Conservation (phyloP, 2,888 invertebrate species). For the Zaprionus obscuricornis region DNA sequence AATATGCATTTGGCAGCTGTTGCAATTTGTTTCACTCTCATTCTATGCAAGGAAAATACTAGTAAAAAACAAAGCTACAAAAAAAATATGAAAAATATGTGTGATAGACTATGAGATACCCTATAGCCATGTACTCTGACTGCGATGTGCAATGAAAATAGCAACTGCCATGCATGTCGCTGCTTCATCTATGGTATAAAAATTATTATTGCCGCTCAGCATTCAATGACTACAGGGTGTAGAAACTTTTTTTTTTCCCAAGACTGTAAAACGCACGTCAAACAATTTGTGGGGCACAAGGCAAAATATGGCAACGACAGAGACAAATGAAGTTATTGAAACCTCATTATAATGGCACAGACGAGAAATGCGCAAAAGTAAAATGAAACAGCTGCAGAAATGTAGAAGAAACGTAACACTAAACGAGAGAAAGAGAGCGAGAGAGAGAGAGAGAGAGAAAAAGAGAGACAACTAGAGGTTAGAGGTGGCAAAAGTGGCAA, state of each 20-base stretch:
- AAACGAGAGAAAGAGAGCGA: neutral
- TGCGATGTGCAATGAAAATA: neutral
- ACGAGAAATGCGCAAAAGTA: constrained; percentile 38
- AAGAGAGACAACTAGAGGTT: neutral
- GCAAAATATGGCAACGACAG: constrained; percentile 66
- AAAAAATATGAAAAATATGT: no score
- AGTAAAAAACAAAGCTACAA: constrained; percentile 30
- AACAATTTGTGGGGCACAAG: constrained; percentile 28
- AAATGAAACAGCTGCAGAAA: constrained; percentile 39
- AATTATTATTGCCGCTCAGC: no score
- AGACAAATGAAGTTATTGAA: constrained; percentile 78
- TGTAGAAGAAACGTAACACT: no score
- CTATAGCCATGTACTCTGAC: no score
- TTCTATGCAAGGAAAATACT: no score
- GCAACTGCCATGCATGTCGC: neutral
- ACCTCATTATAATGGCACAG: constrained; percentile 69
- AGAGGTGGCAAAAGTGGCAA: constrained; percentile 38
- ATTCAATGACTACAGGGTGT: no score
- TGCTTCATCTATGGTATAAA: no score
- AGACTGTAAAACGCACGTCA: constrained; percentile 4
- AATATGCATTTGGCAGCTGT: constrained; percentile 36
- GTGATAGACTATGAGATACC: no score
- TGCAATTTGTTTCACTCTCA: constrained; percentile 25
- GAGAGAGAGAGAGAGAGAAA: neutral
- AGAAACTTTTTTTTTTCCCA: no score